phyloP scores from a whole-genome alignment of 2,888 invertebrate genomes.

The Phytoseiulus persimilis region DNA sequence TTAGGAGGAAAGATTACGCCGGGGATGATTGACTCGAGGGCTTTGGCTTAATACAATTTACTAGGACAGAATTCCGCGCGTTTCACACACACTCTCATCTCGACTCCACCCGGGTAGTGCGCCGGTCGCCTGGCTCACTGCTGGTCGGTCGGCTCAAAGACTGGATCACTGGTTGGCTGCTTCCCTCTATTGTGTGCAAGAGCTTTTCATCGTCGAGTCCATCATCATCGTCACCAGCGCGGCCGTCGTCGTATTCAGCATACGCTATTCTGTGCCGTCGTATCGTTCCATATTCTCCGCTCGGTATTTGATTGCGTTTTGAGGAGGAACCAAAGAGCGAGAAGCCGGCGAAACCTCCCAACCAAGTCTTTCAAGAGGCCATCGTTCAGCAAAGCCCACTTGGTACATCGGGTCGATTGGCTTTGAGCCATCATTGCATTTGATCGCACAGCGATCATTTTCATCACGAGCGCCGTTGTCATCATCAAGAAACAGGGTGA shows the following conservation, averaged over 20 bases:
- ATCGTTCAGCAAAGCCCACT: background rate
- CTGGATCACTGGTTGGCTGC: background rate
- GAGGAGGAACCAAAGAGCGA: background rate
- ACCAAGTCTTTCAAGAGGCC: background rate
- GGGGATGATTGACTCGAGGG: background rate
- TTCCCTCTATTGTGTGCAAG: background rate
- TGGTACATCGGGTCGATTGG: background rate
- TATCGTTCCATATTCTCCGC: background rate
- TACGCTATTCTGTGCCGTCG: background rate
- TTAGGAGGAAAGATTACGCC: background rate
- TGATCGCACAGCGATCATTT: background rate
- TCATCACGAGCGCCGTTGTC: background rate
- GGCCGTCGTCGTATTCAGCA: background rate
- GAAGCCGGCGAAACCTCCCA: background rate
- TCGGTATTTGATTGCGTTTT: background rate
- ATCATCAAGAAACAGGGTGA: background rate
- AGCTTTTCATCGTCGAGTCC: background rate
- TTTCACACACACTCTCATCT: background rate
- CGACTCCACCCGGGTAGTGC: background rate
- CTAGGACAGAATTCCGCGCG: background rate
- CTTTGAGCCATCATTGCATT: background rate
- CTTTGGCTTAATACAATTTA: background rate
- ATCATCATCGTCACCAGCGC: background rate
- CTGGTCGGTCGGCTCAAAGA: background rate
- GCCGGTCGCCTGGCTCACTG: background rate